A percentile compares a stretch with the other conserved stretches of the same genome.
Conservation (phyloP, 2,113 vertebrate species). For the Falco punctatus region DNA sequence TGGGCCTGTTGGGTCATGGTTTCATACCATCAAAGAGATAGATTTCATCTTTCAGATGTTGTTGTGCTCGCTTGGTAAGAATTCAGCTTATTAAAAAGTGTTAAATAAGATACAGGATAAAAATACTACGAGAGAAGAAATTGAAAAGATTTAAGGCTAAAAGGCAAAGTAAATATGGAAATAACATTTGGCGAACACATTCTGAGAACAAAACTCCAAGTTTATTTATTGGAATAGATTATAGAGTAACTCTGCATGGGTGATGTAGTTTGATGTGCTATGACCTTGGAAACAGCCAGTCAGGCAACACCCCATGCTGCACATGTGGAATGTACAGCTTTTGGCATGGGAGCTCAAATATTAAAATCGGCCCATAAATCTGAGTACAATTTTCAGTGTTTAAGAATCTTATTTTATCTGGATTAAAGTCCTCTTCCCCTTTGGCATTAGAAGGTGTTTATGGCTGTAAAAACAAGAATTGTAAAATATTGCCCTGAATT, state of each 20-base stretch:
- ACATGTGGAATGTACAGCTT: conserved; percentile 54
- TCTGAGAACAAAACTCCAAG: neutral
- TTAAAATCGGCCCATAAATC: conserved; percentile 70
- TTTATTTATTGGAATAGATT: neutral
- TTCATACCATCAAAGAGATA: conserved; percentile 65
- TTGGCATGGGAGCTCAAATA: conserved; percentile 52
- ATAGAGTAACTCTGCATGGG: neutral
- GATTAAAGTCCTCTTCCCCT: conserved; percentile 73
- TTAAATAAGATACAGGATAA: conserved; percentile 53
- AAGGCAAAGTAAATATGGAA: conserved; percentile 49
- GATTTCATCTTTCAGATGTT: conserved; percentile 68
- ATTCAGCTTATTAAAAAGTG: conserved; percentile 63
- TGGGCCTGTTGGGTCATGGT: conserved; percentile 68
- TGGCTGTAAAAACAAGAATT: conserved; percentile 73
- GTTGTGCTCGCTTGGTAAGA: conserved; percentile 59
- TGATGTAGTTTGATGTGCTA: neutral
- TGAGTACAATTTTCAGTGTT: conserved; percentile 58
- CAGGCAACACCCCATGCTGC: neutral
- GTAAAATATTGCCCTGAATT: conserved; percentile 70
- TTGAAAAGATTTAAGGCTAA: conserved; percentile 7
- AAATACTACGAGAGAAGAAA: conserved; percentile 30
- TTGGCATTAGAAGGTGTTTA: conserved; percentile 74
- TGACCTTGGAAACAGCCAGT: neutral
- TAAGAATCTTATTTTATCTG: conserved; percentile 77
- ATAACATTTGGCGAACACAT: conserved; percentile 19